Evolutionary conservation across 1,140 invertebrate species (phyloP).

Genomic region (Dolichoris vasculosae): DNA sequence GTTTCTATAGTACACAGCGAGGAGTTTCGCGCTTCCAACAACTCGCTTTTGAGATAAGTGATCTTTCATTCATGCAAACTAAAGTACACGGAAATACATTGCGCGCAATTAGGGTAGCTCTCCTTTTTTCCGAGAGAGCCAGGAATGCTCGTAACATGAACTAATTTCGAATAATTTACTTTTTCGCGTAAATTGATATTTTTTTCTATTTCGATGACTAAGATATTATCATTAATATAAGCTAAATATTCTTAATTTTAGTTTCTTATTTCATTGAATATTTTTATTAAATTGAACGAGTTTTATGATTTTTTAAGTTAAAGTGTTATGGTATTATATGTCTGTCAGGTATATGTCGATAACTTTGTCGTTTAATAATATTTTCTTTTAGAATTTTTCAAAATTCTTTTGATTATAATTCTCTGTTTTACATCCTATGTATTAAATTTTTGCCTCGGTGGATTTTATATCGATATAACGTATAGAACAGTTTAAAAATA

Average conservation of each 20-base stretch:
- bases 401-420: no score
- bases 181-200: background rate
- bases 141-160: background rate
- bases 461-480: no score
- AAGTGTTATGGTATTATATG: no score
- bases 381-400: no score
- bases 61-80: conserved; percentile 37
- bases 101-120: background rate
- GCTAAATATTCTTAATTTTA: background rate
- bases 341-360: no score
- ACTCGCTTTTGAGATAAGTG: conserved; percentile 29
- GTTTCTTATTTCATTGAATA: background rate
- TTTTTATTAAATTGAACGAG: background rate
- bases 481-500: no score
- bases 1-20: background rate
- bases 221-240: background rate
- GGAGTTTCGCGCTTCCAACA: background rate
- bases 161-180: background rate
- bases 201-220: background rate
- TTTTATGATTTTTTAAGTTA: background rate
- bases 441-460: no score
- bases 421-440: no score
- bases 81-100: background rate
- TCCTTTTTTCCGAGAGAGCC: background rate
- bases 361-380: no score